phyloP scores from a whole-genome alignment of 2,888 invertebrate species.

The Pandemis heparana region DNA sequence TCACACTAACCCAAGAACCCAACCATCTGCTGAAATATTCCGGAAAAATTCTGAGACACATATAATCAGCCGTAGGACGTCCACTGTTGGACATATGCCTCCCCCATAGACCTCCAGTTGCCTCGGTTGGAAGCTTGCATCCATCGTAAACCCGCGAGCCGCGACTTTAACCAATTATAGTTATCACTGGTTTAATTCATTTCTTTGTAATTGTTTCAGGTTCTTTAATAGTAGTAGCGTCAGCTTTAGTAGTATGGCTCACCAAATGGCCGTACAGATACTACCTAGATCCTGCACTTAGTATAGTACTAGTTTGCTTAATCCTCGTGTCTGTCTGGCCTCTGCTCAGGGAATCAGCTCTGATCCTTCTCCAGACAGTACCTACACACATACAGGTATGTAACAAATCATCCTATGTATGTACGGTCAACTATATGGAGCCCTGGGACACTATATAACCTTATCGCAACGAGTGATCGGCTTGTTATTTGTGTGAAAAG shows the following conservation, averaged over 20 bases:
- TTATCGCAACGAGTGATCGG: too few species aligned
- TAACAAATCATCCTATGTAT: neutral
- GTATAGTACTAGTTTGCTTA: constrained; percentile 94
- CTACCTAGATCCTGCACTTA: constrained; percentile 98
- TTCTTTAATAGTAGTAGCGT: constrained; percentile 95
- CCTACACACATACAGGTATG: constrained; percentile 96
- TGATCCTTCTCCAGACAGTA: constrained; percentile 98
- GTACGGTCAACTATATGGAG: too few species aligned
- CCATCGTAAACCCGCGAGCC: too few species aligned
- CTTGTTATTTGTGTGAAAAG: too few species aligned
- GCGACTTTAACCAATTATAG: neutral
- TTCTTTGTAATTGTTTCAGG: constrained; percentile 85
- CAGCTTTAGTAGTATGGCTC: constrained; percentile 92
- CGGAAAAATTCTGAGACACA: too few species aligned
- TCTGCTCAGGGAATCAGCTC: constrained; percentile 95
- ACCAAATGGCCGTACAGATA: constrained; percentile 92
- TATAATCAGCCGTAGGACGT: too few species aligned
- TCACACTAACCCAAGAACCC: too few species aligned
- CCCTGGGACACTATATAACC: too few species aligned
- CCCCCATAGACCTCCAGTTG: too few species aligned
- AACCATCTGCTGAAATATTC: too few species aligned
- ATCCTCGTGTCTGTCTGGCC: constrained; percentile 97
- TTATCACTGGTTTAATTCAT: neutral
- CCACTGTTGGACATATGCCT: too few species aligned
- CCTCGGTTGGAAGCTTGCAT: too few species aligned